Evolutionary conservation across 2,113 vertebrate species (phyloP).

Genomic region (Lampris incognitus): DNA sequence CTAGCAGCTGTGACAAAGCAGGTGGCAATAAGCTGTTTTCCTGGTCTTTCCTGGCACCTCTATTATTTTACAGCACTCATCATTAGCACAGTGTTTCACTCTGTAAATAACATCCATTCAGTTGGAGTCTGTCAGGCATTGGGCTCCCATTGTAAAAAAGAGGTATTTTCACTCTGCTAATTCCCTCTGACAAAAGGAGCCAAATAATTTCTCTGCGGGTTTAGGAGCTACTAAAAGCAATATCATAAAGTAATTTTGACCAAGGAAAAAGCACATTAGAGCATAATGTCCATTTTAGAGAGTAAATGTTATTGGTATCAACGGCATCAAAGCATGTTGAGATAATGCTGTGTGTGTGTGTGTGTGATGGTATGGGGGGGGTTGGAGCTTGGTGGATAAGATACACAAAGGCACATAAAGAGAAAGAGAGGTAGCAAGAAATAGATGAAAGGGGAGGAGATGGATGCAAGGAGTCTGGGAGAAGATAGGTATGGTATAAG

Average conservation of each 20-base stretch:
- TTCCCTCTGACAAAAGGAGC: slow-evolving; percentile 64
- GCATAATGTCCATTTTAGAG: slow-evolving; percentile 62
- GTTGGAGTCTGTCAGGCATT: slow-evolving; percentile 53
- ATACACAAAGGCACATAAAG: slow-evolving; percentile 13
- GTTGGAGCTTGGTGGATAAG: not conserved
- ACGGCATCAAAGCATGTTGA: slow-evolving; percentile 54
- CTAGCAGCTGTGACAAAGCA: slow-evolving; percentile 37
- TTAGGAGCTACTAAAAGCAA: slow-evolving; percentile 64
- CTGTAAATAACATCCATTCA: slow-evolving; percentile 72
- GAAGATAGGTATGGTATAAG: too few species aligned
- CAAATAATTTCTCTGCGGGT: slow-evolving; percentile 71
- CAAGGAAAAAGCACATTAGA: slow-evolving; percentile 73
- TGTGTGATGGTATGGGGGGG: not conserved
- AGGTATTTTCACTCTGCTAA: slow-evolving; percentile 62
- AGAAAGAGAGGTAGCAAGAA: not conserved
- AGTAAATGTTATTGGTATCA: slow-evolving; percentile 70
- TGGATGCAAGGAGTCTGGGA: not conserved
- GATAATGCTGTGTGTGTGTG: slow-evolving; percentile 47
- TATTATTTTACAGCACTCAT: slow-evolving; percentile 58
- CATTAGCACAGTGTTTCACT: slow-evolving; percentile 60
- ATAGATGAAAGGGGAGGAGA: not conserved
- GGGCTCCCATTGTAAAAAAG: slow-evolving; percentile 20
- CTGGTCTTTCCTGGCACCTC: slow-evolving; percentile 30
- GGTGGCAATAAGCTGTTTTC: slow-evolving; percentile 39
- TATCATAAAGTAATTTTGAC: slow-evolving; percentile 64